These are phyloP conservation scores for Opisthocomus hoazin DNA, from an alignment of 2,113 vertebrate genomes.

Conservation along the genomic window DNA sequence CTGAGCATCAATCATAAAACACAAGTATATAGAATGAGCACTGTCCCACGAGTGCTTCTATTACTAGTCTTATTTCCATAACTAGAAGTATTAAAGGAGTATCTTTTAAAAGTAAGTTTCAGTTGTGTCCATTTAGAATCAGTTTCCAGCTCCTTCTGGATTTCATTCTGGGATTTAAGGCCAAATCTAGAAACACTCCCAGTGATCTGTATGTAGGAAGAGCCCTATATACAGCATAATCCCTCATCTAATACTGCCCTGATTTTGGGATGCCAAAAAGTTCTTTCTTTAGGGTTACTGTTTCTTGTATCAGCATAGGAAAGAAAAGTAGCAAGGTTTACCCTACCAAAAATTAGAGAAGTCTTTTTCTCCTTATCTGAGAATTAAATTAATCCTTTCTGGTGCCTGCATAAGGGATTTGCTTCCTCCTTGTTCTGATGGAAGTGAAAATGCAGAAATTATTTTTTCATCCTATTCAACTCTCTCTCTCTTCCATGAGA, in stretches of 20 bases:
- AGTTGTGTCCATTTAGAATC: background rate
- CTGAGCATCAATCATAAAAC: background rate
- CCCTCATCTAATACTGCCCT: background rate
- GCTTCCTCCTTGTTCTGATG: background rate
- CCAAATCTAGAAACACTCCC: background rate
- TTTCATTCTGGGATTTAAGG: background rate
- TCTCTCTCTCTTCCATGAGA: background rate
- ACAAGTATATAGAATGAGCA: background rate
- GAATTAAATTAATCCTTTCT: background rate
- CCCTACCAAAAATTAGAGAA: background rate
- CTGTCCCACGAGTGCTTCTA: background rate
- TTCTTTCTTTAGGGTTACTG: background rate
- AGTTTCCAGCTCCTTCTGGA: background rate
- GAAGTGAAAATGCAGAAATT: background rate
- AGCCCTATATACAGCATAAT: background rate
- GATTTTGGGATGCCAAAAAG: background rate
- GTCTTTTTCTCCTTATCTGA: background rate
- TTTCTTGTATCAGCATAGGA: background rate
- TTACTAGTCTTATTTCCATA: background rate
- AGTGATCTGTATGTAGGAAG: background rate
- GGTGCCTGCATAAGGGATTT: background rate
- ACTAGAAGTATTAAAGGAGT: background rate
- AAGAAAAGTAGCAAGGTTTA: background rate
- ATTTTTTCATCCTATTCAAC: background rate
- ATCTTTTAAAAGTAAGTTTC: background rate